phyloP scores from a whole-genome alignment of 2,888 invertebrate species.

The Schizotus pectinicornis region DNA sequence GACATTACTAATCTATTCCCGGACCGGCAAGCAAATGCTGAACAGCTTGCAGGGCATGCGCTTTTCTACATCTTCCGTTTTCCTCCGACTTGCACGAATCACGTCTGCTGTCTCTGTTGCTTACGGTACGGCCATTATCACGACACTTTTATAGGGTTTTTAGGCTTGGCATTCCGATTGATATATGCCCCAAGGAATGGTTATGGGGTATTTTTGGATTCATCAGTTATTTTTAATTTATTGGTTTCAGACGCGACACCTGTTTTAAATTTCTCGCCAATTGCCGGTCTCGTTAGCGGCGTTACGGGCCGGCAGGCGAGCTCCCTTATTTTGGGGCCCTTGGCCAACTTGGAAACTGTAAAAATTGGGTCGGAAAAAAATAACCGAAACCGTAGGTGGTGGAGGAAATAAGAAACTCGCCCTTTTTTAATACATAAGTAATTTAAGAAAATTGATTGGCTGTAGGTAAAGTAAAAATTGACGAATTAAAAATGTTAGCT shows the following conservation, averaged over 20 bases:
- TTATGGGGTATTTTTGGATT: constrained; percentile 50
- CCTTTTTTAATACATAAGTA: no score
- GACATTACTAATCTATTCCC: constrained; percentile 40
- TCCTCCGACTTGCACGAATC: constrained; percentile 7
- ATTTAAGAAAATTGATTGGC: no score
- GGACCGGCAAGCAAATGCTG: constrained; percentile 44
- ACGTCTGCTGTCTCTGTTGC: constrained; percentile 5
- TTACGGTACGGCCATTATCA: constrained; percentile 43
- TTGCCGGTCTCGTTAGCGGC: constrained; percentile 14
- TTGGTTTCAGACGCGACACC: constrained; percentile 50
- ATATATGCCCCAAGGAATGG: constrained; percentile 45
- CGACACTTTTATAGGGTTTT: constrained; percentile 44
- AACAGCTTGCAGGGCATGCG: constrained; percentile 51
- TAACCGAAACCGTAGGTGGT: no score
- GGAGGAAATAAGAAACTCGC: no score
- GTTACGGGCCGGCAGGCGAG: no score
- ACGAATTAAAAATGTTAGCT: no score
- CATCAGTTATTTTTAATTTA: constrained; percentile 54
- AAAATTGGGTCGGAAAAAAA: no score
- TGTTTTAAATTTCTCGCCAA: constrained; percentile 39
- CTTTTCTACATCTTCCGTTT: constrained; percentile 27
- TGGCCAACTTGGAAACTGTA: no score
- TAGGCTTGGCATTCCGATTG: constrained; percentile 44
- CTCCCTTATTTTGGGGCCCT: no score
- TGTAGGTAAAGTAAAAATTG: no score